These are phyloP conservation scores for Falco novaeseelandiae DNA, from an alignment of 2,797 vertebrate species.

Conservation along the genomic window DNA sequence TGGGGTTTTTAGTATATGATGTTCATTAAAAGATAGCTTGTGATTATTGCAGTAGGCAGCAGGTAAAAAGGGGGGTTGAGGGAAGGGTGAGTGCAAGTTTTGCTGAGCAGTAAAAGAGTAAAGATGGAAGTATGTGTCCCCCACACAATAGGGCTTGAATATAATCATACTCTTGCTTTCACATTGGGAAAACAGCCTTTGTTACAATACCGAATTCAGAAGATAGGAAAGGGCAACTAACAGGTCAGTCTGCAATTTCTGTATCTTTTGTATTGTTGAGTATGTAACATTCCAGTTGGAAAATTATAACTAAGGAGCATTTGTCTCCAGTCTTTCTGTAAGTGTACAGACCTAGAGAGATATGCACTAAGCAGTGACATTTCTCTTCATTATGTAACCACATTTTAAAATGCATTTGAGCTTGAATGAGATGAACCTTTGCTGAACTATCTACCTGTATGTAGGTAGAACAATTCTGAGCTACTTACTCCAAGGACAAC, in stretches of 20 bases:
- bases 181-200: neutral
- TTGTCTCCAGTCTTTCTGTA: conserved; percentile 5
- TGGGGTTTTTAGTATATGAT: neutral
- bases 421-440: neutral
- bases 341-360: neutral
- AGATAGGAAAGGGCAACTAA: conserved; percentile 8
- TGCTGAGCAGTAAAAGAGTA: neutral
- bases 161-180: neutral
- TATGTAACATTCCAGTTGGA: neutral
- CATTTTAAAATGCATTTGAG: conserved; percentile 9
- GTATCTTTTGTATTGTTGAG: neutral
- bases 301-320: neutral
- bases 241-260: conserved; percentile 19
- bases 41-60: neutral
- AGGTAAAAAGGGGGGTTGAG: neutral
- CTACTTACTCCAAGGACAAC: neutral
- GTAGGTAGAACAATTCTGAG: neutral
- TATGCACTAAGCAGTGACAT: neutral
- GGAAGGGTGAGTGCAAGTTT: neutral
- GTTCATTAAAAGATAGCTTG: neutral
- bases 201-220: conserved; percentile 1
- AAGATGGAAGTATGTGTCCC: neutral
- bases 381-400: conserved; percentile 11
- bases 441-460: neutral
- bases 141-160: neutral